Base-by-base conservation (phyloP, 2,113 vertebrate genomes). In the Paedocypris sp. region DNA sequence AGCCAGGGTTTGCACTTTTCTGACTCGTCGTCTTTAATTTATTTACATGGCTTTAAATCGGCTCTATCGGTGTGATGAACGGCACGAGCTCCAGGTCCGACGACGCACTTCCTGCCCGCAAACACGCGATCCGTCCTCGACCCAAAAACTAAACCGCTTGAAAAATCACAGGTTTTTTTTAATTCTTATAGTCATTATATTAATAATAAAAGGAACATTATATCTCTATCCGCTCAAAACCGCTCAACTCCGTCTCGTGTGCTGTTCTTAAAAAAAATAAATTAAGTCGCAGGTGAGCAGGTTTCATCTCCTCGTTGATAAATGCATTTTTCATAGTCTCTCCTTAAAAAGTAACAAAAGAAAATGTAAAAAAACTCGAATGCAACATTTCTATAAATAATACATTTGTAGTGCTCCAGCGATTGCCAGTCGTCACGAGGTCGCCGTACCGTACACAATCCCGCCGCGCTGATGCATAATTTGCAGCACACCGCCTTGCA, bases 341-440 rank as follows among this genome's bases (percentile, higher is more conserved):
- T 89, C 78, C 79, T 92, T 92, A 90, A 91, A 91, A 93, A 97
- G 91, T 88, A 86, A 89, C 83, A 85, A 83, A 89, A 76, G 65
- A 86, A 88, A 83, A 79, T 85, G 88, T 87, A 68, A 88, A 91
- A 90, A 93, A 95, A 83, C 82, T 81, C 85, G 85, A 88, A 90
- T 88, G 89, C 89, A 95, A 94, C 92, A 92, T 90, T 91, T 91
- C 91, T 94, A 98, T 93, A 93, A 95, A 98, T 96, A 91, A 93
- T 90, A 89, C 78, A 90, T 91, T 89, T 87, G 68, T 72, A 85
- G 86, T 93, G 91, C 91, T 90, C 91, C 89, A 82, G 82, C 89
- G 82, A 81, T 84, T 75, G 70, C 73, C 80, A 82, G 77, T 77
- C 75, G 74, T 77, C 77, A 78, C 74, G 13, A 3, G 25, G 84